A percentile compares a stretch with the other conserved stretches of the same genome.
Conservation (phyloP, 2,113 vertebrate species). For the Clarias macrocephalus region DNA sequence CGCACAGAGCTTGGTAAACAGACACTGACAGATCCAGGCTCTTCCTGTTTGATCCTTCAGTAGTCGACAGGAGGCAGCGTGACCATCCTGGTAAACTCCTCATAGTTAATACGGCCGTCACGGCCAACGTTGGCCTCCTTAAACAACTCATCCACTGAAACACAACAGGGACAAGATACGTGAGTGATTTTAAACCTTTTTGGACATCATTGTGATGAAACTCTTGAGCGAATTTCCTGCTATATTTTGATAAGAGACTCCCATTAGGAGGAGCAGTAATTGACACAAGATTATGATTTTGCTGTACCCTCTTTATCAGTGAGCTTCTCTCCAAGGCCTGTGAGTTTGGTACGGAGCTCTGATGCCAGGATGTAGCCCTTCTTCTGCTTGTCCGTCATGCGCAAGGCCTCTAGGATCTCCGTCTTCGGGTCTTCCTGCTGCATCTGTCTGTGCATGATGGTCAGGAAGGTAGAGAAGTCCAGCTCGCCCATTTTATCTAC, state of each 20-base stretch:
- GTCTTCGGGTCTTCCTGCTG: constrained; percentile 87
- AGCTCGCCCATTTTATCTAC: constrained; percentile 79
- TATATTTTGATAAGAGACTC: neutral
- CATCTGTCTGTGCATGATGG: constrained; percentile 88
- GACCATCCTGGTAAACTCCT: constrained; percentile 81
- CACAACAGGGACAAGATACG: neutral
- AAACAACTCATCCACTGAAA: constrained; percentile 86
- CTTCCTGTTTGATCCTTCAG: constrained; percentile 58
- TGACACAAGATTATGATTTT: neutral
- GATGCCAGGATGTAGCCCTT: constrained; percentile 77
- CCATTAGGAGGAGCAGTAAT: neutral
- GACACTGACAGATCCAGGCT: neutral
- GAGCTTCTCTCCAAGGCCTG: constrained; percentile 86
- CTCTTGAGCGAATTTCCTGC: neutral
- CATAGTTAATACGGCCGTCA: constrained; percentile 77
- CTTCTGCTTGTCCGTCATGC: constrained; percentile 89
- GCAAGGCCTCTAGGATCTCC: constrained; percentile 87
- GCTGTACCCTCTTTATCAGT: constrained; percentile 84
- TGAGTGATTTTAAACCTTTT: neutral
- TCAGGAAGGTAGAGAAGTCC: constrained; percentile 94
- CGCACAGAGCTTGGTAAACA: neutral
- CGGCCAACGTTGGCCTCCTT: constrained; percentile 79
- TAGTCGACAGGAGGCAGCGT: constrained; percentile 79
- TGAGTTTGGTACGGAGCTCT: constrained; percentile 88
- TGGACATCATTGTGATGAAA: neutral